Evolutionary conservation across 2,888 invertebrate genomes (phyloP).

Genomic region (Slavum lentiscoides): DNA sequence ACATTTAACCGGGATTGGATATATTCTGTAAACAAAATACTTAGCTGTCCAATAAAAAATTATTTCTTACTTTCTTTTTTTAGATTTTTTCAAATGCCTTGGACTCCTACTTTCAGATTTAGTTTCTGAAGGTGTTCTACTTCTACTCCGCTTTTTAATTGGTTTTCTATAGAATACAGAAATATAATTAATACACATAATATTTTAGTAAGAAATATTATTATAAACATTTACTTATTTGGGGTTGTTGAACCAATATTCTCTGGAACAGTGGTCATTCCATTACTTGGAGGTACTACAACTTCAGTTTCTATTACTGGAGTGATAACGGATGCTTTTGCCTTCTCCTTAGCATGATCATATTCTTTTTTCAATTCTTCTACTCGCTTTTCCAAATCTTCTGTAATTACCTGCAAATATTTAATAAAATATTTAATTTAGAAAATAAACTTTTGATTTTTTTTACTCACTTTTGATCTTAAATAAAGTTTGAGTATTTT

Average conservation of each 20-base stretch:
- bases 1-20: too few species aligned
- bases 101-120: slow-evolving; percentile 60
- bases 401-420: slow-evolving; percentile 67
- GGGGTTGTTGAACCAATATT: slow-evolving; percentile 34
- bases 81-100: slow-evolving; percentile 59
- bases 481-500: slow-evolving; percentile 83
- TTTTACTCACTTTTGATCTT: slow-evolving; percentile 72
- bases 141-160: slow-evolving; percentile 59
- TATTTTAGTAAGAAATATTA: not conserved
- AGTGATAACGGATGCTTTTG: slow-evolving; percentile 55
- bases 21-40: not conserved
- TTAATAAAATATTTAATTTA: slow-evolving; percentile 9
- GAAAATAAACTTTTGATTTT: not conserved
- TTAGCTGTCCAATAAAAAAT: not conserved
- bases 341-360: slow-evolving; percentile 65
- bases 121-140: slow-evolving; percentile 61
- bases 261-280: slow-evolving; percentile 12
- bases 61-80: slow-evolving; percentile 58
- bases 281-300: slow-evolving; percentile 59
- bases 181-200: not conserved
- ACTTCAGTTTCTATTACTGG: slow-evolving; percentile 60
- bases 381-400: slow-evolving; percentile 73
- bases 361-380: slow-evolving; percentile 74
- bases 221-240: slow-evolving; percentile 21
- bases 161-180: slow-evolving; percentile 51